These are phyloP conservation scores for Pterocles orientalis DNA, from an alignment of 2,113 vertebrate species.

Conservation along the genomic window DNA sequence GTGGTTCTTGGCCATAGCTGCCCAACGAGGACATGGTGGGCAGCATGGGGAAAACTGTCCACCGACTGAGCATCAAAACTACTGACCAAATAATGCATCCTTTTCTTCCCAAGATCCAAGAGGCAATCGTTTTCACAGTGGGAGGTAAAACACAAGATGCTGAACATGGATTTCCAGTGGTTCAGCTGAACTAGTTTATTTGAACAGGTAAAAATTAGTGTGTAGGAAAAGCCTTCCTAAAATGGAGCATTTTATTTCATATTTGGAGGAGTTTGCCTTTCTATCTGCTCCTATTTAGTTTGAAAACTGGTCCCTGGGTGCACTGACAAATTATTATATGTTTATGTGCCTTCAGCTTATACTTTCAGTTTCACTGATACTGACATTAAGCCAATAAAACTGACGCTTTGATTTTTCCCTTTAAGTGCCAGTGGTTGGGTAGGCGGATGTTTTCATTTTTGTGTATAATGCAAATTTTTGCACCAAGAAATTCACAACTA, in stretches of 20 bases:
- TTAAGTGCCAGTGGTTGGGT: not conserved
- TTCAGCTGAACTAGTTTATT: not conserved
- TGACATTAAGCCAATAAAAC: not conserved
- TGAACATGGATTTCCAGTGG: not conserved
- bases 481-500: not conserved
- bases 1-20: fast-evolving
- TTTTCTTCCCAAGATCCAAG: not conserved
- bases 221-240: not conserved
- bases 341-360: not conserved
- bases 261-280: not conserved
- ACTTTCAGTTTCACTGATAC: not conserved
- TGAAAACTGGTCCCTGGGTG: not conserved
- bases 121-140: not conserved
- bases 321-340: not conserved
- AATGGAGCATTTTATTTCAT: not conserved
- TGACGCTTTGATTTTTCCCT: not conserved
- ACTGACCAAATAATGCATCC: not conserved
- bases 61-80: not conserved
- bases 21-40: not conserved
- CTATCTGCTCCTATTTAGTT: not conserved
- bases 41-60: not conserved
- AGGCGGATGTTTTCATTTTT: not conserved
- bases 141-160: not conserved
- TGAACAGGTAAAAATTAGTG: not conserved
- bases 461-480: not conserved